Conservation (phyloP, 2,888 invertebrate genomes). For the Graphium colonna region DNA sequence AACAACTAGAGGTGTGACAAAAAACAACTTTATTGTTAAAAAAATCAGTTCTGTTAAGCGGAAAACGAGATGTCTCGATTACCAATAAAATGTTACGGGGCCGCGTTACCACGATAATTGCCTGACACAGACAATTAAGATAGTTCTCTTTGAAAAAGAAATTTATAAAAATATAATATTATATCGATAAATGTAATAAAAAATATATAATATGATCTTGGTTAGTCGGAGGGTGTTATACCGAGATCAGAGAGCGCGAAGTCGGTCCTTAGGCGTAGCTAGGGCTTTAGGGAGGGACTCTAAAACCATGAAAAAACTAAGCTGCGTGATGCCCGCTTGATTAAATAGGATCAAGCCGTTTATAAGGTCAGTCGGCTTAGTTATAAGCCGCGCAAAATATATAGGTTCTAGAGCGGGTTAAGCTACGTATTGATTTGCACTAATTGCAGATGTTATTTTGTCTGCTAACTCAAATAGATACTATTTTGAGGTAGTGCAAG, state of each 20-base stretch:
- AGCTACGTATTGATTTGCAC: too few species aligned
- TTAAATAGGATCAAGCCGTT: background rate
- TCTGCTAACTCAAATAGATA: too few species aligned
- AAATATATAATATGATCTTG: slow-evolving; percentile 60
- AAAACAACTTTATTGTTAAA: slow-evolving; percentile 71
- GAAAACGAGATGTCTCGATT: slow-evolving; percentile 68
- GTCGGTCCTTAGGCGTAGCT: slow-evolving; percentile 28
- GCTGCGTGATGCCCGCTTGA: background rate
- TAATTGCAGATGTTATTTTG: too few species aligned
- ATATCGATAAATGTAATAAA: slow-evolving; percentile 51
- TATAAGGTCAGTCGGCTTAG: slow-evolving; percentile 23
- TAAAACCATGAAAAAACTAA: background rate
- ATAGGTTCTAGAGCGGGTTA: too few species aligned
- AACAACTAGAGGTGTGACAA: slow-evolving; percentile 68
- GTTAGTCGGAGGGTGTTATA: slow-evolving; percentile 74
- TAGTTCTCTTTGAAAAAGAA: slow-evolving; percentile 46
- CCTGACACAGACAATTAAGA: slow-evolving; percentile 46
- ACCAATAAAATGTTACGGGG: slow-evolving; percentile 49
- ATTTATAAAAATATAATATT: slow-evolving; percentile 54
- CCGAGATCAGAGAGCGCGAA: slow-evolving; percentile 73
- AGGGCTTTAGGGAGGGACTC: slow-evolving; percentile 9
- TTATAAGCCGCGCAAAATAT: background rate
- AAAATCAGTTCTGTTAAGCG: slow-evolving; percentile 74
- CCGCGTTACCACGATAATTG: slow-evolving; percentile 63
- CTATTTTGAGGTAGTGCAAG: too few species aligned